These are phyloP conservation scores for Austrolebias charrua DNA, from an alignment of 2,797 vertebrate genomes.

Conservation along the genomic window DNA sequence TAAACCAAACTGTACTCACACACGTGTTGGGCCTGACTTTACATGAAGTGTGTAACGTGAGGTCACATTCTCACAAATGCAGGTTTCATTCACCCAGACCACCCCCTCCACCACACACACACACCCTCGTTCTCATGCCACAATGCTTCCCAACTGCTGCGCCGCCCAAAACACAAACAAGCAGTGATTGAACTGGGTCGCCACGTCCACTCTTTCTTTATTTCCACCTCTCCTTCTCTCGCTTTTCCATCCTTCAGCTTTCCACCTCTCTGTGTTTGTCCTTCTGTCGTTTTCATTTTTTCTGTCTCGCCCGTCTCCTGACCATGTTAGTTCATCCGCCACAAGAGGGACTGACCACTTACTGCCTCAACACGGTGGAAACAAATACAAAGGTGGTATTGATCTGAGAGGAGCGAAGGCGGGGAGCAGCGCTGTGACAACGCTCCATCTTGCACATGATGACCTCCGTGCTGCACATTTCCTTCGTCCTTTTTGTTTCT, in stretches of 20 bases:
- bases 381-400: constrained; percentile 64
- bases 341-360: constrained; percentile 67
- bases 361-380: constrained; percentile 26
- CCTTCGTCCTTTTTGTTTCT: constrained; percentile 13
- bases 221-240: constrained; percentile 47
- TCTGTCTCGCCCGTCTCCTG: not conserved
- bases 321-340: constrained; percentile 43
- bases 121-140: constrained; percentile 61
- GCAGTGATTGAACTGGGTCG: constrained; percentile 85
- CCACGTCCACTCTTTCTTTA: constrained; percentile 44
- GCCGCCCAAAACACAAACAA: constrained; percentile 79
- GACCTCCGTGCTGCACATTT: constrained; percentile 40
- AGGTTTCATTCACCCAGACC: constrained; percentile 41
- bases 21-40: constrained; percentile 5
- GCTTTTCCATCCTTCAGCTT: constrained; percentile 18
- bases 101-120: not conserved
- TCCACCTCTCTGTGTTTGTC: constrained; percentile 17
- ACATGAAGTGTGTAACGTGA: constrained; percentile 20
- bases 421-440: constrained; percentile 59
- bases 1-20: constrained; percentile 6
- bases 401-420: constrained; percentile 45
- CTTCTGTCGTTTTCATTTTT: constrained; percentile 4
- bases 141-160: constrained; percentile 69
- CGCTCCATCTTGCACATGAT: constrained; percentile 43
- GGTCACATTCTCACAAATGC: constrained; percentile 34